Base-by-base conservation (phyloP, 2,888 invertebrate genomes). In the Nomada ruficornis region DNA sequence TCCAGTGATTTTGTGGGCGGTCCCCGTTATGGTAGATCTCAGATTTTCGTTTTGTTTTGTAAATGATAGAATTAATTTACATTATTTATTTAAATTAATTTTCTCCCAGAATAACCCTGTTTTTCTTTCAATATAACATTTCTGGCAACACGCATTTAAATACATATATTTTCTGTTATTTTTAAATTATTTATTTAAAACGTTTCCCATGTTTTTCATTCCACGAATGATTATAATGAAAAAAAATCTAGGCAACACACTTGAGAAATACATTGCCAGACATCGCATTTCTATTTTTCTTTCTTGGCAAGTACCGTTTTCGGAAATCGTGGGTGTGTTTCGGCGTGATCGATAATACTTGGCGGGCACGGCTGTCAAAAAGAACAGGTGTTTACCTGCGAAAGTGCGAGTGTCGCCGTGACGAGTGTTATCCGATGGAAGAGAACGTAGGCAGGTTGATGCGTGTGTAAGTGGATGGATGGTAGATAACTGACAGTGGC, bases 381-480 rank as follows among this genome's bases (percentile, higher is more conserved):
- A 59, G 74, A 75, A 83, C 86, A 86, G 78, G 85, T 85, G 86
- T 86, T 86, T 72, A 55, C 50, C 77, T 29, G 82, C 68, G 87
- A 86, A 86, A 86, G 87, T 74, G 80, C 64, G 69, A 76, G 44
- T 62, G 29, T 60, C 59, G 29, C 26, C 13, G 59, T 52, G 75
- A 68, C 55, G 42, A 68, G 26, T 70, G 71, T 60, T 81, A 79
- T 62, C 57, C 54, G 65, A 67, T 68, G 74, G 67, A 60, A 68
- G 74, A 57, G 65, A 73, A 77, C 26, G 76, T 62, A 63, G 52
- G 67, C 23, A 73, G 55, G 44, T 18, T 0, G 69, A 55, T 50
- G 67, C n/a, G 44, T 52, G 50, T 44, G 74, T 75, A 75, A 74
- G 80, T 57, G 68, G 63, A 42, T 50, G 62, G 67, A 47, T 64